A percentile compares a stretch with the other conserved stretches of the same genome.
Conservation (phyloP, 1,140 invertebrate genomes). For the Hyphantria cunea region DNA sequence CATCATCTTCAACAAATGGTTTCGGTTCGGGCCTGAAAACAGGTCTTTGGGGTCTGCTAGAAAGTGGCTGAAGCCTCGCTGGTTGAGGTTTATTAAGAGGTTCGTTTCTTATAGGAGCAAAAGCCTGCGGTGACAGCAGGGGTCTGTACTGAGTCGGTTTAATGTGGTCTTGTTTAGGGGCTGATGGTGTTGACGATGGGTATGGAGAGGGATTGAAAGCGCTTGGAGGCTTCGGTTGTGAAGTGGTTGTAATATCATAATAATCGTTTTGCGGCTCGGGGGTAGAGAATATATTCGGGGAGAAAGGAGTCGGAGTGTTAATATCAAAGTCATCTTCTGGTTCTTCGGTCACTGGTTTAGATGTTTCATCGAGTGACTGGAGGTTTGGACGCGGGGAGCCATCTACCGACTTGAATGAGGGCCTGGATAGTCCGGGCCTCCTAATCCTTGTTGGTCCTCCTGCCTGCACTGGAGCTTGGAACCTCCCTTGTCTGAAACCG, state of each 20-base stretch:
- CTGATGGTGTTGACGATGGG: slow-evolving; percentile 62
- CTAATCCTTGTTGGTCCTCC: slow-evolving; percentile 69
- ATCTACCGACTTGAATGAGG: slow-evolving; percentile 81
- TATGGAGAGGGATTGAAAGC: slow-evolving; percentile 62
- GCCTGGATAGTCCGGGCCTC: slow-evolving; percentile 76
- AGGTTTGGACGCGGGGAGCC: slow-evolving; percentile 74
- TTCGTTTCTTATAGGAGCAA: slow-evolving; percentile 64
- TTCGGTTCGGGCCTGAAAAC: slow-evolving; percentile 76
- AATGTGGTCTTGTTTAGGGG: slow-evolving; percentile 62
- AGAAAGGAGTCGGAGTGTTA: slow-evolving; percentile 71
- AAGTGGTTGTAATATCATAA: slow-evolving; percentile 72
- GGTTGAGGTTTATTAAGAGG: slow-evolving; percentile 62
- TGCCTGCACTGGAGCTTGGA: slow-evolving; percentile 47
- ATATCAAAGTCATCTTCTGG: slow-evolving; percentile 81
- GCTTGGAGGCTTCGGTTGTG: slow-evolving; percentile 74
- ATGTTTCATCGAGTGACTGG: slow-evolving; percentile 79
- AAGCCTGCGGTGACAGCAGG: slow-evolving; percentile 56
- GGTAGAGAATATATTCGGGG: slow-evolving; percentile 62
- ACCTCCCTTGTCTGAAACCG: slow-evolving; percentile 72
- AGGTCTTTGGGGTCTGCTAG: slow-evolving; percentile 74
- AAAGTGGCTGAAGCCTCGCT: slow-evolving; percentile 70
- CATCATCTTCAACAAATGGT: slow-evolving; percentile 67
- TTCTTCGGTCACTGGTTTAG: slow-evolving; percentile 83
- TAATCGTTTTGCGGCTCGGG: slow-evolving; percentile 73
- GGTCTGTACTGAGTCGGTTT: slow-evolving; percentile 70